Evolutionary conservation across 1,140 invertebrate species (phyloP).

Genomic region (Tenebrio molitor): DNA sequence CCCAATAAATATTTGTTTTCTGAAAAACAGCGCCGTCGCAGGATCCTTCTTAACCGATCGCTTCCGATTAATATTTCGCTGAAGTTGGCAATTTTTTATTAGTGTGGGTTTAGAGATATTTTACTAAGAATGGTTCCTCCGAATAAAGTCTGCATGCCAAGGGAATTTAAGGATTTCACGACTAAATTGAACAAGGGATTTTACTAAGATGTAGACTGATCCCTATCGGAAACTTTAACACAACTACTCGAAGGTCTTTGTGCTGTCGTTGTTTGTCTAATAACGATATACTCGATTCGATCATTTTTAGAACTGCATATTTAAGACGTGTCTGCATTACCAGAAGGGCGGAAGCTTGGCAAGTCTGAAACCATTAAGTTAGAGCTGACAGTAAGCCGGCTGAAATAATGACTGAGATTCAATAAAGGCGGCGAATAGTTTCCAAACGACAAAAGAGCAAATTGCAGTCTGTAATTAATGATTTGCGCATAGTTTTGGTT

Average conservation of each 20-base stretch:
- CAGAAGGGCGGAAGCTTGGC: slow-evolving; percentile 14
- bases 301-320: slow-evolving; percentile 21
- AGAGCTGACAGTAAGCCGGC: slow-evolving; percentile 54
- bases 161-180: slow-evolving; percentile 53
- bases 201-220: slow-evolving; percentile 47
- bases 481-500: slow-evolving; percentile 61
- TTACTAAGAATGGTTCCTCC: slow-evolving; percentile 48
- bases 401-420: slow-evolving; percentile 61
- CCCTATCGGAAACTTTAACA: slow-evolving; percentile 50
- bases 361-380: slow-evolving; percentile 53
- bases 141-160: slow-evolving; percentile 51
- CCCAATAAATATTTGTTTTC: slow-evolving; percentile 26
- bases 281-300: slow-evolving; percentile 11
- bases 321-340: slow-evolving; percentile 4
- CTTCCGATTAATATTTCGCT: slow-evolving; percentile 41
- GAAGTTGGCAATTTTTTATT: slow-evolving; percentile 48
- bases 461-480: slow-evolving; percentile 61
- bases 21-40: not conserved
- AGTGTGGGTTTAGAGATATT: slow-evolving; percentile 48
- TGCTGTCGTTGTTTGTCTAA: slow-evolving; percentile 18
- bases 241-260: slow-evolving; percentile 43
- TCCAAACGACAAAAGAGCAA: slow-evolving; percentile 59
- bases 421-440: slow-evolving; percentile 59
- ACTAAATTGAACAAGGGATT: slow-evolving; percentile 53
- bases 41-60: not conserved